A percentile compares a stretch with the other conserved stretches of the same genome.
These are phyloP conservation scores for Phocoena phocoena DNA, from an alignment of 2,113 vertebrate species.

Conservation along the genomic window DNA sequence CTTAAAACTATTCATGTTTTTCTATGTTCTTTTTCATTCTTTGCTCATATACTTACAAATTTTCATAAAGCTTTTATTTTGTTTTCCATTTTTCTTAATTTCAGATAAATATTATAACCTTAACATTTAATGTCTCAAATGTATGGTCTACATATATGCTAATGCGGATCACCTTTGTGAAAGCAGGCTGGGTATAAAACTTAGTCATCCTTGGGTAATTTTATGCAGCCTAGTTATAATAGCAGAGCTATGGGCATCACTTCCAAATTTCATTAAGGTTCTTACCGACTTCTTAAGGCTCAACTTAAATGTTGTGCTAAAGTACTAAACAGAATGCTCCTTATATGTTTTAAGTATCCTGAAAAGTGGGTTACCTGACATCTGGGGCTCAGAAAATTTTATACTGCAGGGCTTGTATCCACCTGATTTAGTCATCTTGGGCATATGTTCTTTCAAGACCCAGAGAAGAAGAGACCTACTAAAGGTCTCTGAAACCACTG, in stretches of 20 bases:
- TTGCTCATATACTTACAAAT: not conserved
- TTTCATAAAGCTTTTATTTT: slow-evolving; percentile 9
- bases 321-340: slow-evolving; percentile 4
- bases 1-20: not conserved
- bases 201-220: not conserved
- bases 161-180: not conserved
- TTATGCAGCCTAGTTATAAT: not conserved
- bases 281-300: not conserved
- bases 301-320: not conserved
- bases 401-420: not conserved
- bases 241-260: not conserved
- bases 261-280: slow-evolving; percentile 25
- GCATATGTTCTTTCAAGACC: not conserved
- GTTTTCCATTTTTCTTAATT: slow-evolving; percentile 15
- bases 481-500: not conserved
- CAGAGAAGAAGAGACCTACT: not conserved
- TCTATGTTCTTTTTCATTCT: not conserved
- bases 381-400: not conserved
- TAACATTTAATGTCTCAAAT: not conserved
- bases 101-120: not conserved
- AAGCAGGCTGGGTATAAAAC: not conserved
- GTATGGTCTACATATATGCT: not conserved
- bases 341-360: not conserved
- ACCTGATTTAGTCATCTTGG: not conserved
- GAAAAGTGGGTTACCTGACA: not conserved